Evolutionary conservation across 2,797 vertebrate species (phyloP).

Genomic region (Enteromius anoplus): DNA sequence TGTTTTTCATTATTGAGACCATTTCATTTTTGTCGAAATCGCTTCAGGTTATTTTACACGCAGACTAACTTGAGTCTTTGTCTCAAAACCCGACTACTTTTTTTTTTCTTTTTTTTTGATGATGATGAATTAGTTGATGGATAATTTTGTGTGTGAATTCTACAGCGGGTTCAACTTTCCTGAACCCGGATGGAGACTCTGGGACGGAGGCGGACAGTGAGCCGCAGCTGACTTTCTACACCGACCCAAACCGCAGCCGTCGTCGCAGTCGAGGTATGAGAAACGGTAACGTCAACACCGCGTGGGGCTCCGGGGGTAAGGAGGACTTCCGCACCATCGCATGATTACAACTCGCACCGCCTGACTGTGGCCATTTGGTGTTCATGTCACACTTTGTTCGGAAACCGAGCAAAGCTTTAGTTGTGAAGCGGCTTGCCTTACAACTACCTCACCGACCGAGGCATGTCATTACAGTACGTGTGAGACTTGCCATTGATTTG

Average conservation of each 20-base stretch:
- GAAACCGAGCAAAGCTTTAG: slow-evolving; percentile 48
- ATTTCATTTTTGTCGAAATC: not conserved
- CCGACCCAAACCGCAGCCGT: slow-evolving; percentile 94
- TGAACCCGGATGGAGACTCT: slow-evolving; percentile 97
- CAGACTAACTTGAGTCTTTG: not conserved
- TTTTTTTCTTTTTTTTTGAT: not conserved
- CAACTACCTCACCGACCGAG: slow-evolving; percentile 44
- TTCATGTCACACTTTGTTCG: slow-evolving; percentile 50
- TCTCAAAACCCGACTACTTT: not conserved
- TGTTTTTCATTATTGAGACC: not conserved
- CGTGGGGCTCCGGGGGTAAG: slow-evolving; percentile 86
- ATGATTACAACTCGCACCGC: slow-evolving; percentile 42
- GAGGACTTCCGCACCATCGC: slow-evolving; percentile 64
- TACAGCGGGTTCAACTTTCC: slow-evolving; percentile 95
- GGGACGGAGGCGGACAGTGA: slow-evolving; percentile 96
- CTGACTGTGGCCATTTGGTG: slow-evolving; percentile 49
- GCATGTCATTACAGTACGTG: slow-evolving; percentile 41
- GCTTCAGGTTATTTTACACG: not conserved
- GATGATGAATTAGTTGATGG: slow-evolving; percentile 35
- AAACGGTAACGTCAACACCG: slow-evolving; percentile 82
- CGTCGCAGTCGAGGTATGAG: slow-evolving; percentile 94
- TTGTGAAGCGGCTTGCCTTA: slow-evolving; percentile 41
- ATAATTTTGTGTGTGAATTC: slow-evolving; percentile 72
- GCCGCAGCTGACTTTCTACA: slow-evolving; percentile 98
- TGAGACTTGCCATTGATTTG: slow-evolving; percentile 46